Percentiles rank a stretch among this genome's conserved stretches.
Conservation (phyloP, 2,888 invertebrate species). For the Chaetogeoica ovagalla region DNA sequence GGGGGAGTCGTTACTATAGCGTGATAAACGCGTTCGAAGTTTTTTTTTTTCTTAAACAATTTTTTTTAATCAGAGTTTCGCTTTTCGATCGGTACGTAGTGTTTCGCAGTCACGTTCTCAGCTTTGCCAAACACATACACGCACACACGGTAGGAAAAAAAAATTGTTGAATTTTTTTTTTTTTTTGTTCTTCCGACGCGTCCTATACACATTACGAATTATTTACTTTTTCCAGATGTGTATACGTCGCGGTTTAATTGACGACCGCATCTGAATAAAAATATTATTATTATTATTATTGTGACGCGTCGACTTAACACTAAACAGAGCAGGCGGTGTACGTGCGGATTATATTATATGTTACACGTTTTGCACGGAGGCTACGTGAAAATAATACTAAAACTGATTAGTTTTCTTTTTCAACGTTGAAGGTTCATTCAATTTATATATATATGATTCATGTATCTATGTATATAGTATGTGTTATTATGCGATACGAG, state of each 20-base stretch:
- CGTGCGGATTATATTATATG: background rate
- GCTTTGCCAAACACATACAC: background rate
- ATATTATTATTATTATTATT: background rate
- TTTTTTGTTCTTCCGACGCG: background rate
- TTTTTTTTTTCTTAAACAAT: background rate
- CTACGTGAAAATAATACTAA: background rate
- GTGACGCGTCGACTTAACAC: background rate
- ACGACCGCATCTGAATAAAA: background rate
- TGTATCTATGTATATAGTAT: too few relatives aligned
- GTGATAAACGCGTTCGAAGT: conserved; percentile 55
- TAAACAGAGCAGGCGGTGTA: too few relatives aligned
- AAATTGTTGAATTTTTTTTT: background rate
- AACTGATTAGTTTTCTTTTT: background rate
- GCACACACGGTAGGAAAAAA: too few relatives aligned
- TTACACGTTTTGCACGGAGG: background rate
- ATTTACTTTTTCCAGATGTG: background rate
- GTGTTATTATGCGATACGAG: background rate
- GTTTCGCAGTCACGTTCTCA: background rate
- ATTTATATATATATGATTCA: background rate
- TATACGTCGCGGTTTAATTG: background rate
- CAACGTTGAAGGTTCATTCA: background rate
- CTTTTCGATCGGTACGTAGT: background rate
- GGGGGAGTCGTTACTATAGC: too few relatives aligned
- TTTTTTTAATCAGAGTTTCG: background rate
- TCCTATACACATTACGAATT: background rate